Evolutionary conservation across 2,888 invertebrate species (phyloP).

Genomic region (Bugulina stolonifera): DNA sequence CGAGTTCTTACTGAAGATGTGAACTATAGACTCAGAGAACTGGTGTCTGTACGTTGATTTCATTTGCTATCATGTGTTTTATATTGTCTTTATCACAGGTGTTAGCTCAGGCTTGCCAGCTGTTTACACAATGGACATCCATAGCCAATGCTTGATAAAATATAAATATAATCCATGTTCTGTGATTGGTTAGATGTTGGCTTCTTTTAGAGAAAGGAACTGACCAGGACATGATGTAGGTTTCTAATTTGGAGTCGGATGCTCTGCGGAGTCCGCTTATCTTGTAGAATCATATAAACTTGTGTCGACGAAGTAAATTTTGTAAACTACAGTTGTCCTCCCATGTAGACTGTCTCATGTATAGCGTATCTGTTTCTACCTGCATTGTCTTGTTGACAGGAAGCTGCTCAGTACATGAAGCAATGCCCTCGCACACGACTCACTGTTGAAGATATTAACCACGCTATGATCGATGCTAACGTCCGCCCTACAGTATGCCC

Average conservation of each 20-base stretch:
- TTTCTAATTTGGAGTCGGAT: too few species aligned
- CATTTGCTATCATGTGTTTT: not conserved
- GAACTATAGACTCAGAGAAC: slow-evolving; percentile 15
- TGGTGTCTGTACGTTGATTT: not conserved
- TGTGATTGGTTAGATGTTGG: too few species aligned
- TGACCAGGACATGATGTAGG: not conserved
- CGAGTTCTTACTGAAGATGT: slow-evolving; percentile 22
- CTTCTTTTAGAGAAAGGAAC: too few species aligned
- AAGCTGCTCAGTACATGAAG: slow-evolving; percentile 18
- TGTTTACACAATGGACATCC: too few species aligned
- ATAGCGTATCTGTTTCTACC: too few species aligned
- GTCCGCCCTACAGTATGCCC: not conserved
- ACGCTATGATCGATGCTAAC: slow-evolving; percentile 6
- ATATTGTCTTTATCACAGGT: not conserved
- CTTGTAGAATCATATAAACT: too few species aligned
- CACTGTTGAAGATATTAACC: not conserved
- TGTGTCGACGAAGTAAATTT: too few species aligned
- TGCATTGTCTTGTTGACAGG: not conserved
- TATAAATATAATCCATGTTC: too few species aligned
- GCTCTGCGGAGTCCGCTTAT: too few species aligned
- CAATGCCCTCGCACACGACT: not conserved
- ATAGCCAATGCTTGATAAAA: too few species aligned
- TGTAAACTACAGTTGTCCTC: too few species aligned
- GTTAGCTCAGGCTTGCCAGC: not conserved
- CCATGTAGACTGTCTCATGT: too few species aligned